Evolutionary conservation across 2,797 vertebrate genomes (phyloP).

Genomic region (Lophotriccus pileatus): DNA sequence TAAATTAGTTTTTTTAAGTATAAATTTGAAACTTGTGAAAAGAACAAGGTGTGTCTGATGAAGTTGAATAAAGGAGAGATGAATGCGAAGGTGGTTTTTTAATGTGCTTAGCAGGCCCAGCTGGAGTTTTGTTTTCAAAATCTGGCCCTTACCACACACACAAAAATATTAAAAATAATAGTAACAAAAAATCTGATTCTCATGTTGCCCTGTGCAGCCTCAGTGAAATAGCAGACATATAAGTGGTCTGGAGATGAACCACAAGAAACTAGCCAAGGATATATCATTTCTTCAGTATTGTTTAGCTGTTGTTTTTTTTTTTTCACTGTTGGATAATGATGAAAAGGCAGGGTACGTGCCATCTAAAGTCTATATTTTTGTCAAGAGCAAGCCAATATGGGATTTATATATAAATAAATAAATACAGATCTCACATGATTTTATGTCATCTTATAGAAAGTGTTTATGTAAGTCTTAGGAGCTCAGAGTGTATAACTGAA

Average conservation of each 20-base stretch:
- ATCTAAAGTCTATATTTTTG: not conserved
- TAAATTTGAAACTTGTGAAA: not conserved
- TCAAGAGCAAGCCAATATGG: not conserved
- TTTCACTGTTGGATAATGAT: not conserved
- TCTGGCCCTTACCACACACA: not conserved
- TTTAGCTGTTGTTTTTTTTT: not conserved
- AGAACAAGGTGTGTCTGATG: not conserved
- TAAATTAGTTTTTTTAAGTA: not conserved
- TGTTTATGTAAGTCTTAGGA: not conserved
- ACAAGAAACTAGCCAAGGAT: not conserved
- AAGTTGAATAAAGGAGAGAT: not conserved
- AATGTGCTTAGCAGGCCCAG: slow-evolving; percentile 8
- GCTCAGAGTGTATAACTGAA: not conserved
- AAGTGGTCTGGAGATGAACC: slow-evolving; percentile 37
- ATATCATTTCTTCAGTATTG: slow-evolving; percentile 1
- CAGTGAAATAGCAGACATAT: slow-evolving; percentile 8
- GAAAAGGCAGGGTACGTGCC: not conserved
- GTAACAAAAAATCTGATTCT: not conserved
- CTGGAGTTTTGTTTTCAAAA: slow-evolving; percentile 14
- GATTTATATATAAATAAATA: not conserved
- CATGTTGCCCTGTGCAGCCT: not conserved
- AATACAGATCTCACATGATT: not conserved
- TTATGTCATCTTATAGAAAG: not conserved
- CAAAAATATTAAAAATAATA: not conserved
- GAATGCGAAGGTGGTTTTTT: not conserved